Evolutionary conservation across 2,888 invertebrate species (phyloP).

Genomic region (Chouioia cunea): DNA sequence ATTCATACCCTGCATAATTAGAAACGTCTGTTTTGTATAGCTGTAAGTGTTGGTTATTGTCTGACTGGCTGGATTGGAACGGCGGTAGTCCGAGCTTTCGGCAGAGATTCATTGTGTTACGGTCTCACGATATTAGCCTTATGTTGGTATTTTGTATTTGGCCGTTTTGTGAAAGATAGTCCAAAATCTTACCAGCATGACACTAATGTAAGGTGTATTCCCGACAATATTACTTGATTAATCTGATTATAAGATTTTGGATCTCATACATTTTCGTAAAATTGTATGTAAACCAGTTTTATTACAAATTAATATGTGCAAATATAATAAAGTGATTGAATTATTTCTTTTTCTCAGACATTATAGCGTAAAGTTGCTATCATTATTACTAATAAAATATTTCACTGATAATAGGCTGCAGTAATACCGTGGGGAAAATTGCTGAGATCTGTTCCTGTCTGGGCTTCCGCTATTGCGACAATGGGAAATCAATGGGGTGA

Average conservation of each 20-base stretch:
- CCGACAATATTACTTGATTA: slow-evolving; percentile 29
- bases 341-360: not conserved
- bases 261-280: too few relatives aligned
- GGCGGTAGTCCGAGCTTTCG: slow-evolving; percentile 70
- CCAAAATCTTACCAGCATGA: slow-evolving; percentile 68
- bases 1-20: slow-evolving; percentile 5
- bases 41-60: slow-evolving; percentile 73
- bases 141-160: slow-evolving; percentile 73
- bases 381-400: slow-evolving; percentile 17
- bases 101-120: slow-evolving; percentile 72
- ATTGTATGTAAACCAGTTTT: too few relatives aligned
- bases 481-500: slow-evolving; percentile 75
- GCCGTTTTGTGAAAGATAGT: slow-evolving; percentile 72
- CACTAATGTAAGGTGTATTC: slow-evolving; percentile 60
- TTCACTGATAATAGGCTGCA: slow-evolving; percentile 58
- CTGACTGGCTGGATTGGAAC: slow-evolving; percentile 72
- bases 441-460: slow-evolving; percentile 72
- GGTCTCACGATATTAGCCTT: slow-evolving; percentile 69
- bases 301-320: not conserved
- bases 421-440: slow-evolving; percentile 72
- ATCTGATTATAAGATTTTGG: slow-evolving; percentile 10
- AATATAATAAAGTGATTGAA: not conserved
- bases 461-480: slow-evolving; percentile 73
- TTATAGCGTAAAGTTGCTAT: not conserved
- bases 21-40: slow-evolving; percentile 57